These are phyloP conservation scores for Heteractis magnifica DNA, from an alignment of 92 coral and sea anemone genomes.

Conservation along the genomic window DNA sequence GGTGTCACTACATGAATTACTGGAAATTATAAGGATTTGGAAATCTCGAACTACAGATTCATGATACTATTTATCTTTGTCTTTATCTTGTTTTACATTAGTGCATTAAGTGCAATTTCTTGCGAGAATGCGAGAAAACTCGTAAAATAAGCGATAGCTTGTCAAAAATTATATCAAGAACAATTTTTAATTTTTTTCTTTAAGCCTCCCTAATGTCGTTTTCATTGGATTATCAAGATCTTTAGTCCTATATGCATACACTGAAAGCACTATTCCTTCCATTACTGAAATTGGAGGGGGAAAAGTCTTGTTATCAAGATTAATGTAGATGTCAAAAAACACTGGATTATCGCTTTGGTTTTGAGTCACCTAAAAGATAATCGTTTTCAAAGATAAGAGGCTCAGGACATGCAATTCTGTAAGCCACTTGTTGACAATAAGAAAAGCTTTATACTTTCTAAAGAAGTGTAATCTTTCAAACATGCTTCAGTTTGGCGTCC, in stretches of 20 bases:
- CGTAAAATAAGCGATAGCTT: neutral
- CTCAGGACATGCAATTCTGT: neutral
- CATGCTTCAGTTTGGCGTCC: neutral
- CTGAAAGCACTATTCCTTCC: neutral
- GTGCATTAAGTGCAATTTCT: too few species aligned
- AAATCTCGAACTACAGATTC: too few species aligned
- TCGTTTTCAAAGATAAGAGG: neutral
- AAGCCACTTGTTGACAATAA: slow-evolving; percentile 7
- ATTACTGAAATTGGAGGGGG: neutral
- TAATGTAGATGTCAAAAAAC: neutral
- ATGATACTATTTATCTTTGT: too few species aligned
- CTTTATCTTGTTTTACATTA: too few species aligned
- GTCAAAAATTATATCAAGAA: neutral
- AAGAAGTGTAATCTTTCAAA: neutral
- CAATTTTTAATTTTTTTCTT: too few species aligned
- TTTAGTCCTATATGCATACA: neutral
- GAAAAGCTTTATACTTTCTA: neutral
- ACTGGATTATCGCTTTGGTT: neutral
- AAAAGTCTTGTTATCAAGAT: neutral
- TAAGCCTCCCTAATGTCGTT: too few species aligned
- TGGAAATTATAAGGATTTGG: too few species aligned
- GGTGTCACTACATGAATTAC: too few species aligned
- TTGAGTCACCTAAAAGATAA: neutral
- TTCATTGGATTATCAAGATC: neutral
- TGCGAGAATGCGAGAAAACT: too few species aligned